A percentile compares a stretch with the other conserved stretches of the same genome.
Evolutionary conservation across 2,113 vertebrate species (phyloP).

Genomic region (Sminthopsis crassicaudata): DNA sequence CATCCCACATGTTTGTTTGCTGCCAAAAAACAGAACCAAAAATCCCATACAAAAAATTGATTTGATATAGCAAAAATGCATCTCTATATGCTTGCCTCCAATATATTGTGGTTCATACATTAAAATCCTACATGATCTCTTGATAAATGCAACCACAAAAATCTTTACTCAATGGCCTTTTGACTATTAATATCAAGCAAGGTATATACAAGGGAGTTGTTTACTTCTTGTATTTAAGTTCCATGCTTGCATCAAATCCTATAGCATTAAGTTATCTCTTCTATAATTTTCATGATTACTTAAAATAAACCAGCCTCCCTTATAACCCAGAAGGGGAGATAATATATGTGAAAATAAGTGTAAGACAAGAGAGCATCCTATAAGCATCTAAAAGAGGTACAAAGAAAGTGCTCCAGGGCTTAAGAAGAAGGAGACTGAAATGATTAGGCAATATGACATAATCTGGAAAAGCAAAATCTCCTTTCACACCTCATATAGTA

Average conservation of each 20-base stretch:
- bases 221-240: background rate
- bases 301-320: background rate
- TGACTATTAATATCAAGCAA: background rate
- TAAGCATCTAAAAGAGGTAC: background rate
- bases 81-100: background rate
- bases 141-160: background rate
- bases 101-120: background rate
- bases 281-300: background rate
- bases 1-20: background rate
- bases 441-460: background rate
- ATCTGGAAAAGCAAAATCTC: background rate
- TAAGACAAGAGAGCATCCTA: background rate
- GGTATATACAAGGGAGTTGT: background rate
- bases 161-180: background rate
- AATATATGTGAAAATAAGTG: background rate
- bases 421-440: background rate
- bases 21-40: background rate
- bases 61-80: background rate
- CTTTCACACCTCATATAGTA: background rate
- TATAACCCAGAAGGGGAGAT: background rate
- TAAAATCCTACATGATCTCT: background rate
- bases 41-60: background rate
- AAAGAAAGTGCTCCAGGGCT: background rate
- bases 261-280: background rate
- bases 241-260: background rate